These are phyloP conservation scores for Coracopsis vasa DNA, from an alignment of 2,113 vertebrate species.

Conservation along the genomic window DNA sequence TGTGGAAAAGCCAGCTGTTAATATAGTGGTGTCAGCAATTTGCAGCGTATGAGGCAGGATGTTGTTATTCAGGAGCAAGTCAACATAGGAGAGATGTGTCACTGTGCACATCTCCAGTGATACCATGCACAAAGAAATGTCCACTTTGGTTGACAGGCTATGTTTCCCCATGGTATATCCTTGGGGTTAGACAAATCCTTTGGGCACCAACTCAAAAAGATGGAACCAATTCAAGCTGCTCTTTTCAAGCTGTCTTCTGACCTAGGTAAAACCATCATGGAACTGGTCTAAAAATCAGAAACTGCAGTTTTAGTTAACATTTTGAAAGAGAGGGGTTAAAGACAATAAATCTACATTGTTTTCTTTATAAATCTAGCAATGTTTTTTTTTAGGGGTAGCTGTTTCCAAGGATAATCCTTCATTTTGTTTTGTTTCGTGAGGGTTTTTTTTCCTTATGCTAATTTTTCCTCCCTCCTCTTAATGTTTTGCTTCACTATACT, in stretches of 20 bases:
- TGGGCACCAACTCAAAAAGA: not conserved
- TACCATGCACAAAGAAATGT: not conserved
- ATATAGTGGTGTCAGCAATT: not conserved
- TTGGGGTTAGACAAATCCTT: not conserved
- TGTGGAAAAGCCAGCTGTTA: not conserved
- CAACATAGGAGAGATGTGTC: not conserved
- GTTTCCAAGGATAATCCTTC: not conserved
- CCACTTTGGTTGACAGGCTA: not conserved
- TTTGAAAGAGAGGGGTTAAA: not conserved
- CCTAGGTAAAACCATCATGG: not conserved
- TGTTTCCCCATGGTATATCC: not conserved
- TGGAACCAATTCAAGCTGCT: not conserved
- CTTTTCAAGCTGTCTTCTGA: not conserved
- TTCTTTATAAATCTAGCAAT: not conserved
- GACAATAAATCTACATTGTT: not conserved
- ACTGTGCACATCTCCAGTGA: not conserved
- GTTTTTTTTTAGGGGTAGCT: not conserved
- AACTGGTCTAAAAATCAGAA: not conserved
- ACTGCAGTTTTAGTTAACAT: not conserved
- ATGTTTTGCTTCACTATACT: not conserved
- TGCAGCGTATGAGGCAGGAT: not conserved
- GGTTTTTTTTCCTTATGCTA: not conserved
- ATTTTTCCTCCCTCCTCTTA: not conserved
- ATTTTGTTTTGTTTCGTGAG: not conserved
- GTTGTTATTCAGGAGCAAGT: not conserved